Percentiles rank a stretch among this genome's conserved stretches.
Evolutionary conservation across 2,888 invertebrate species (phyloP).

Genomic region (Heliconius charithonia): DNA sequence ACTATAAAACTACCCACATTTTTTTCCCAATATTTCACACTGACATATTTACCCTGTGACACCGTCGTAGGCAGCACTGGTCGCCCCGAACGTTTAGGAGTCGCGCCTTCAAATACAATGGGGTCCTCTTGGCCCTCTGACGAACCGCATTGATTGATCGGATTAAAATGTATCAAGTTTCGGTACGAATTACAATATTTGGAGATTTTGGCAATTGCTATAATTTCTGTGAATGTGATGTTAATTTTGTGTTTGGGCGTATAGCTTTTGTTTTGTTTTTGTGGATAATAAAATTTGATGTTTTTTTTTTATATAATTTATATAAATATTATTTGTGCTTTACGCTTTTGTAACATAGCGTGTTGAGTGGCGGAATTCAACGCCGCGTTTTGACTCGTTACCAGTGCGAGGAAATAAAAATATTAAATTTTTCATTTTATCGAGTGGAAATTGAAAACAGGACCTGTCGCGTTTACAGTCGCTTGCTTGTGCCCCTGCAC

Average conservation of each 20-base stretch:
- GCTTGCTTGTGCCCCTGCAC: too few species aligned
- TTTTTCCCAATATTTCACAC: not conserved
- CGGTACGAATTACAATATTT: slow-evolving; percentile 43
- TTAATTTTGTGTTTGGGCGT: not conserved
- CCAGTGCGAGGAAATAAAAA: too few species aligned
- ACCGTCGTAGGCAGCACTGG: slow-evolving; percentile 52
- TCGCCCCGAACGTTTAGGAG: slow-evolving; percentile 74
- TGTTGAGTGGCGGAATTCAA: too few species aligned
- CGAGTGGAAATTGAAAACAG: too few species aligned
- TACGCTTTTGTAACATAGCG: too few species aligned
- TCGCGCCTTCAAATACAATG: slow-evolving; percentile 75
- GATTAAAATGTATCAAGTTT: slow-evolving; percentile 49
- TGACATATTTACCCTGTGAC: slow-evolving; percentile 37
- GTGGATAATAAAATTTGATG: too few species aligned
- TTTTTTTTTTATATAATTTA: too few species aligned
- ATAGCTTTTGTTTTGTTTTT: too few species aligned
- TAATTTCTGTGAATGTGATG: slow-evolving; percentile 15
- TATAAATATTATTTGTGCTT: too few species aligned
- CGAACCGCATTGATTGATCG: slow-evolving; percentile 69
- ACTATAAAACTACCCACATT: not conserved
- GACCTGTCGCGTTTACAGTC: too few species aligned
- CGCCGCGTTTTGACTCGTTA: too few species aligned
- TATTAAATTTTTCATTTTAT: too few species aligned
- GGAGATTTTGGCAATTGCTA: slow-evolving; percentile 17
- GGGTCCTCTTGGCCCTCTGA: slow-evolving; percentile 50